Percentiles rank a stretch among this genome's conserved stretches.
Evolutionary conservation across 2,888 invertebrate genomes (phyloP).

Genomic region (Tetheella fluctuosa): DNA sequence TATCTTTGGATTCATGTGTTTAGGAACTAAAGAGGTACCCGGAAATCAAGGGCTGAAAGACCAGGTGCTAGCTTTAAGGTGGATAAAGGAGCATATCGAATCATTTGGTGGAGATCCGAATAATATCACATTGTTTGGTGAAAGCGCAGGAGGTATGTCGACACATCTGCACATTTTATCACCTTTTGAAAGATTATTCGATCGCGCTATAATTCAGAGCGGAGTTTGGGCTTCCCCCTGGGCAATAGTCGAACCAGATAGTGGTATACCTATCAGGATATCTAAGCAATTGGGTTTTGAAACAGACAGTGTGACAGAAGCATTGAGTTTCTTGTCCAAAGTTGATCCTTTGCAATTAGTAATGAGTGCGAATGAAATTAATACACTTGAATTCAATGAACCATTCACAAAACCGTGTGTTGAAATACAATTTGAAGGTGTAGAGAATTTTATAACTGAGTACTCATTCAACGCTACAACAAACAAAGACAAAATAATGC

Average conservation of each 20-base stretch:
- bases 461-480: slow-evolving; percentile 29
- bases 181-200: slow-evolving; percentile 36
- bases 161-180: slow-evolving; percentile 41
- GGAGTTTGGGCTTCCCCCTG: slow-evolving; percentile 36
- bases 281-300: slow-evolving; percentile 42
- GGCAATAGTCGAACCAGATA: slow-evolving; percentile 29
- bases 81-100: slow-evolving; percentile 48
- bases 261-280: slow-evolving; percentile 31
- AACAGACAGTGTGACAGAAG: slow-evolving; percentile 37
- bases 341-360: slow-evolving; percentile 21
- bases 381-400: slow-evolving; percentile 16
- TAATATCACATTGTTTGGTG: slow-evolving; percentile 43
- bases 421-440: slow-evolving; percentile 27
- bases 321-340: slow-evolving; percentile 36
- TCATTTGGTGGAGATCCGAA: slow-evolving; percentile 43
- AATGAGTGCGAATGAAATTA: slow-evolving; percentile 20
- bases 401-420: slow-evolving; percentile 31
- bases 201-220: slow-evolving; percentile 45
- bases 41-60: slow-evolving; percentile 56
- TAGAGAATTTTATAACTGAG: slow-evolving; percentile 25
- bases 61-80: slow-evolving; percentile 41
- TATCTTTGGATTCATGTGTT: slow-evolving; percentile 47
- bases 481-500: slow-evolving; percentile 18
- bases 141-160: slow-evolving; percentile 44
- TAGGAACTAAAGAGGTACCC: slow-evolving; percentile 41